Percentiles rank a stretch among this genome's conserved stretches.
Conservation (phyloP, 2,113 vertebrate species). For the Apistogramma diplotaenia region DNA sequence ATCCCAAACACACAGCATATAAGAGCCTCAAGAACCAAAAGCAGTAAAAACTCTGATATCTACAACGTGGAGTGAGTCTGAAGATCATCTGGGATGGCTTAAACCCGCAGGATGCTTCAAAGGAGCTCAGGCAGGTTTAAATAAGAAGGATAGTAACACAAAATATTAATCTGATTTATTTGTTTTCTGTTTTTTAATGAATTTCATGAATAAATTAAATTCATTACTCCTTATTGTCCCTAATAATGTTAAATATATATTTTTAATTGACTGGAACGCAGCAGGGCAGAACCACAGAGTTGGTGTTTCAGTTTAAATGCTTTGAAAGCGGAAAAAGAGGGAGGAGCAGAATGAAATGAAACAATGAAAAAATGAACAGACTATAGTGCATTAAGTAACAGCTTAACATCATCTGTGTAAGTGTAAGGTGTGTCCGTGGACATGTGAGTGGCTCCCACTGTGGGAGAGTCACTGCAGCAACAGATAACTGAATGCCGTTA, state of each 20-base stretch:
- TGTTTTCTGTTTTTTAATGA: not conserved
- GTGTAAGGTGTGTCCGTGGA: not conserved
- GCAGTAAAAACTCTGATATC: not conserved
- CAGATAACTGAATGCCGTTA: not conserved
- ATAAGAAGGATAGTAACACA: too few relatives aligned
- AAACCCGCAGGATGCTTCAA: not conserved
- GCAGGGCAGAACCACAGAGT: not conserved
- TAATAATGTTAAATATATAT: not conserved
- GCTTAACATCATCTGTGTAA: not conserved
- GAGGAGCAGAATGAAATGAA: not conserved
- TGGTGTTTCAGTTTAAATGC: not conserved
- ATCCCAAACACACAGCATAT: not conserved
- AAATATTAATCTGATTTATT: not conserved
- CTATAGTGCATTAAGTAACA: not conserved
- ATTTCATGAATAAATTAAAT: not conserved
- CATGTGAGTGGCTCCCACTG: not conserved
- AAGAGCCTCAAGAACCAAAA: not conserved
- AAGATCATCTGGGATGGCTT: not conserved
- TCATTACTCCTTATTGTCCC: too few relatives aligned
- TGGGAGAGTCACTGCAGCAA: not conserved
- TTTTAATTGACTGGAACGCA: too few relatives aligned
- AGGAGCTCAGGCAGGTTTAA: too few relatives aligned
- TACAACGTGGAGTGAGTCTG: not conserved
- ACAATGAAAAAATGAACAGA: not conserved
- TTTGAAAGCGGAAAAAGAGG: not conserved